These are phyloP conservation scores for Drosophila mauritiana DNA, from an alignment of 1,140 invertebrate genomes.

Conservation along the genomic window DNA sequence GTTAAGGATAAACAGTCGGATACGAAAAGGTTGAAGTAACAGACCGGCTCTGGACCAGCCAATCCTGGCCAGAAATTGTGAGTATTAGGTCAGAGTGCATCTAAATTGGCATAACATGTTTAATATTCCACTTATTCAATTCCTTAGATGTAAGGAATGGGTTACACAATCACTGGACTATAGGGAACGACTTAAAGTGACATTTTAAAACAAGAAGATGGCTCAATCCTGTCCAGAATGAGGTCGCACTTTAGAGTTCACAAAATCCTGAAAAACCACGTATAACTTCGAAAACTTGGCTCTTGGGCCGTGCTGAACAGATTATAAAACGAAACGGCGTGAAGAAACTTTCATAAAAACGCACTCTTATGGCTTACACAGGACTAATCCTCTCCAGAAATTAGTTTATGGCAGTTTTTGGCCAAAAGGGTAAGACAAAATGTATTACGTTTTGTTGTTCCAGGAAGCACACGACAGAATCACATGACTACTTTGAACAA, in stretches of 20 bases:
- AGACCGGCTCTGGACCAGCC: background rate
- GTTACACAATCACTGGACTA: background rate
- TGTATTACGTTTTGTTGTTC: background rate
- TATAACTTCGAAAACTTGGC: background rate
- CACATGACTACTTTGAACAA: background rate
- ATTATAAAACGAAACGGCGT: background rate
- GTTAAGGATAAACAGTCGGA: background rate
- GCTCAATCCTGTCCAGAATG: conserved; percentile 3
- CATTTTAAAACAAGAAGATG: background rate
- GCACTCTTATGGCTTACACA: too few relatives aligned
- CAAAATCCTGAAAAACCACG: background rate
- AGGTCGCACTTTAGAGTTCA: background rate
- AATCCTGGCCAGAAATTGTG: conserved; percentile 15
- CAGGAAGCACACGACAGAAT: background rate
- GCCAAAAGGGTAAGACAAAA: background rate
- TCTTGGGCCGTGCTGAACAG: background rate
- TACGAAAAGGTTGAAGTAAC: background rate
- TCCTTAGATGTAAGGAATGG: too few relatives aligned
- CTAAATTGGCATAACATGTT: background rate
- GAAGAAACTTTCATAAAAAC: background rate
- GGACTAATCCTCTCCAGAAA: conserved; percentile 70
- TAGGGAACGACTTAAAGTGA: too few relatives aligned
- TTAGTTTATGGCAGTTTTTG: background rate
- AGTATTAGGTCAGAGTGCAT: background rate
- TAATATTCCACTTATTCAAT: too few relatives aligned